Evolutionary conservation across 2,797 vertebrate species (phyloP).

Genomic region (Ceyx erithaca): DNA sequence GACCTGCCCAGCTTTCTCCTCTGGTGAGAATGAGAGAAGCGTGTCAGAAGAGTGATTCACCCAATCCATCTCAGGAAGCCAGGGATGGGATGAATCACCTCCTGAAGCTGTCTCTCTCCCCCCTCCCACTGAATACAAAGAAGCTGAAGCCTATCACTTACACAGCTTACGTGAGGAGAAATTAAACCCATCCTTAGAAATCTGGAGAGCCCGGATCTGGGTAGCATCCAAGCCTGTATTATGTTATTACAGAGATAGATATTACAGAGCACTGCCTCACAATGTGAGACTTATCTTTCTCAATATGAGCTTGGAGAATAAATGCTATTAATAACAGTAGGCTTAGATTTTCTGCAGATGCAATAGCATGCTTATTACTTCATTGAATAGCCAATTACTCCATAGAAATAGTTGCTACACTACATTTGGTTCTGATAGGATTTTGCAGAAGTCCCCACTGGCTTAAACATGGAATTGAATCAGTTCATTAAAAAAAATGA

Average conservation of each 20-base stretch:
- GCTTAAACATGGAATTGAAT: neutral
- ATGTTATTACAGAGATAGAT: neutral
- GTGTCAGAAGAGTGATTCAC: neutral
- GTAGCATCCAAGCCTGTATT: neutral
- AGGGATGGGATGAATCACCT: neutral
- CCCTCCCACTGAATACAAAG: neutral
- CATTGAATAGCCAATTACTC: neutral
- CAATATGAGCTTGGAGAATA: neutral
- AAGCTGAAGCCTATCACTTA: neutral
- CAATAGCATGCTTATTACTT: slow-evolving; percentile 3
- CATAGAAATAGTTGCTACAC: neutral
- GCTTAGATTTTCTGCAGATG: slow-evolving; percentile 17
- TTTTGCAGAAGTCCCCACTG: neutral
- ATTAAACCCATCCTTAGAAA: slow-evolving; percentile 20
- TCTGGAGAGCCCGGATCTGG: neutral
- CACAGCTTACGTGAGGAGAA: neutral
- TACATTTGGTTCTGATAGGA: neutral
- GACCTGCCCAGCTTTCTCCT: neutral
- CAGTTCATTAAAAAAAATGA: neutral
- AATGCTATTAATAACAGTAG: slow-evolving; percentile 26
- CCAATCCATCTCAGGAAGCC: neutral
- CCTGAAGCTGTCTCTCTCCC: neutral
- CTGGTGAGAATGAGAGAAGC: neutral
- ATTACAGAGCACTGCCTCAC: neutral
- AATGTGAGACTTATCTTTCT: neutral